Evolutionary conservation across 2,797 vertebrate genomes (phyloP).

Genomic region (Ara ararauna): DNA sequence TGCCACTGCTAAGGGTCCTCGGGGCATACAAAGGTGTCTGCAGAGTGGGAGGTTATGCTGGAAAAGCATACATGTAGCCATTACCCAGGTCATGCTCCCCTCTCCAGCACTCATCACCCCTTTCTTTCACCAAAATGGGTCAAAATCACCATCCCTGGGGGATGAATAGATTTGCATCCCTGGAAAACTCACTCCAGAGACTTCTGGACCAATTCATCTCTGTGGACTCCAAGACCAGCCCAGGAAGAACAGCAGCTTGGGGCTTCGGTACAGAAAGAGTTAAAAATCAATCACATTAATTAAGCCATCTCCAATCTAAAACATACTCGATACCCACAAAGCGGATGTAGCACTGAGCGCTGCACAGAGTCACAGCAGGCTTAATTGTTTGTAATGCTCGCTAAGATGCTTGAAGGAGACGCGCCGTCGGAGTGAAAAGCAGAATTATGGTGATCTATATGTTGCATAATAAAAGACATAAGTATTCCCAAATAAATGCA

Average conservation of each 20-base stretch:
- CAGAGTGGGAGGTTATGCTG: not conserved
- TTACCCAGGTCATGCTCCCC: not conserved
- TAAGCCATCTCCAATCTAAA: not conserved
- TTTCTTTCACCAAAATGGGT: not conserved
- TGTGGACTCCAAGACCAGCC: rapidly evolving
- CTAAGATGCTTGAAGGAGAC: not conserved
- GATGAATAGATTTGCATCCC: not conserved
- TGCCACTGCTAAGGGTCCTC: not conserved
- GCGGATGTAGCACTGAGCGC: not conserved
- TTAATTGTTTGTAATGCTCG: conserved; percentile 35
- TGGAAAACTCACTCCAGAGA: not conserved
- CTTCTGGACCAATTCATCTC: not conserved
- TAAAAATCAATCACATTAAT: not conserved
- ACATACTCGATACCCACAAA: not conserved
- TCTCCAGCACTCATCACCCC: not conserved
- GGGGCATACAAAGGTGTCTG: not conserved
- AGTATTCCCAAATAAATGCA: conserved; percentile 56
- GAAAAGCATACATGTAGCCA: not conserved
- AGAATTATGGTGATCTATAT: conserved; percentile 45
- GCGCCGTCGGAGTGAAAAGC: not conserved
- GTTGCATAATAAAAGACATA: conserved; percentile 39
- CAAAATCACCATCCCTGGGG: not conserved
- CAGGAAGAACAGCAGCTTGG: not conserved
- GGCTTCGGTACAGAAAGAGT: not conserved
- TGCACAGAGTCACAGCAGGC: not conserved